Base-by-base conservation (phyloP, 2,797 vertebrate genomes). In the Xiphorhynchus erythropygius region DNA sequence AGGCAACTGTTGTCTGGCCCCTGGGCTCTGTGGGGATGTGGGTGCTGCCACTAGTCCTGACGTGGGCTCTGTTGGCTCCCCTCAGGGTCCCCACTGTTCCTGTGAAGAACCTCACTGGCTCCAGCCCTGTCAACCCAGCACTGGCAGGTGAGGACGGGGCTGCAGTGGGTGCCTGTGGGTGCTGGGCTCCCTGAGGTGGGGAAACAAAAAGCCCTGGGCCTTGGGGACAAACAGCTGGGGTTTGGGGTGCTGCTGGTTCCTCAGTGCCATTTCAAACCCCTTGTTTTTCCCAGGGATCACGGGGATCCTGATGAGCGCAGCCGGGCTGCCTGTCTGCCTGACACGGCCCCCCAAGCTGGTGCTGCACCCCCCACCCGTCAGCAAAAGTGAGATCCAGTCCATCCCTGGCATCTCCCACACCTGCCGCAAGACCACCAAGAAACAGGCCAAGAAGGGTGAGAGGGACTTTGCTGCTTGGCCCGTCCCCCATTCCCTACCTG, bases 271-370 rank as follows among this genome's bases (percentile, higher is more conserved):
- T 70, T 70, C 2, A 0, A 12, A 1, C 9, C n/a, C 37, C 22
- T 27, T 28, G 11, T 64, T n/a, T 49, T 1, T 1, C 1, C 17
- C 96, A 99, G 99, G 99, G 67, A 99, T 99, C 97, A 99, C 99
- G 0, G 99, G 99, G 41, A 99, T 99, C 96, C 98, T 99, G 65
- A 99, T 99, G 99, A 99, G 99, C 1, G 99, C 99, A 0, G 99
- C 99, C 0, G 99, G 99, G 60, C 97, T 99, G 84, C 99, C 99
- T 0, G 99, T 99, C 80, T 99, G 99, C 91, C 98, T 99, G 89
- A 99, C 99, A n/a, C 97, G 99, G 37, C 99, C 99, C 13, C 99
- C 99, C 10, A 99, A 99, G 93, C 97, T 99, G 62, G 98, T 99
- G 82, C 98, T 99, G 62, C 99, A 99, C 77, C 99, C 99, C 2